A percentile compares a stretch with the other conserved stretches of the same genome.
Conservation (phyloP, 2,888 invertebrate genomes). For the Ernsta delagoae region DNA sequence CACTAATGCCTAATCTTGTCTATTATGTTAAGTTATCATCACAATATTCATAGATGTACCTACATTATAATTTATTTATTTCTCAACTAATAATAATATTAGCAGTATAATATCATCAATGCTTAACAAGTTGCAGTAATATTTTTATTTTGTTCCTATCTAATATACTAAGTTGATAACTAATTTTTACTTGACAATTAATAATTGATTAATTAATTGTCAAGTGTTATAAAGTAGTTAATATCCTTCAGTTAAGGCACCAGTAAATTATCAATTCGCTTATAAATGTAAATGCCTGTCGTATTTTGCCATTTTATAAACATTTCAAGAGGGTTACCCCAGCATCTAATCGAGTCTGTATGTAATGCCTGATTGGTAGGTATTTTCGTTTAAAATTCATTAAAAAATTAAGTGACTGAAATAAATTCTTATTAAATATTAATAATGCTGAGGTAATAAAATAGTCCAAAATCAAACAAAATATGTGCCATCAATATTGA, state of each 20-base stretch:
- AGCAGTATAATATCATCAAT: conserved; percentile 52
- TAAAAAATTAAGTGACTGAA: neutral
- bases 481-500: conserved; percentile 47
- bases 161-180: conserved; percentile 52
- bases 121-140: conserved; percentile 52
- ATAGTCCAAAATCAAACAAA: conserved; percentile 4
- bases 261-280: neutral
- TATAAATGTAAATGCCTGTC: neutral
- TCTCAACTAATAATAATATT: conserved; percentile 64
- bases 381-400: neutral
- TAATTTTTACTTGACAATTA: no score
- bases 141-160: conserved; percentile 65
- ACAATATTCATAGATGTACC: conserved; percentile 66
- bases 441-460: conserved; percentile 1
- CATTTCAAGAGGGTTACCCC: neutral
- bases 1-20: conserved; percentile 81
- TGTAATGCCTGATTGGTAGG: neutral
- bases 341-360: neutral
- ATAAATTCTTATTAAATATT: neutral
- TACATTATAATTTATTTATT: conserved; percentile 75
- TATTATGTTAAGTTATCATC: conserved; percentile 73
- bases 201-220: conserved; percentile 38
- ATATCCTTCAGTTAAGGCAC: neutral
- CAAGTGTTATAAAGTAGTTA: neutral
- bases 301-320: neutral